Evolutionary conservation across 1,140 invertebrate species (phyloP).

Genomic region (Cherax quadricarinatus): DNA sequence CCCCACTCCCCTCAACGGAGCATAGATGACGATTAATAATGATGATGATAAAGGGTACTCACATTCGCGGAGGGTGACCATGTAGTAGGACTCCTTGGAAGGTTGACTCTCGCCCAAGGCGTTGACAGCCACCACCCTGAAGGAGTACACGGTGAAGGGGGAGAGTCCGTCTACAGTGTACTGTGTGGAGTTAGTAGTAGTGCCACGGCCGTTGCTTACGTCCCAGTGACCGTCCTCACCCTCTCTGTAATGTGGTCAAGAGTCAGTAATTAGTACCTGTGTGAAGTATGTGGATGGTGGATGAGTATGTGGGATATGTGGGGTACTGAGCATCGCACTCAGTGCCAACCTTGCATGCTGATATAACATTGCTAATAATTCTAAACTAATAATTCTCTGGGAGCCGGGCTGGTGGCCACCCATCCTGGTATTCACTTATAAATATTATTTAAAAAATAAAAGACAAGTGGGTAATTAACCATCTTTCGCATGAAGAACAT

Average conservation of each 20-base stretch:
- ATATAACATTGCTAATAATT: too few species aligned
- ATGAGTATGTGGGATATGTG: background rate
- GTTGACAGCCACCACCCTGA: constrained; percentile 84
- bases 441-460: too few species aligned
- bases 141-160: constrained; percentile 84
- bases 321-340: too few species aligned
- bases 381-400: too few species aligned
- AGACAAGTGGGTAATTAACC: too few species aligned
- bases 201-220: constrained; percentile 79
- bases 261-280: background rate
- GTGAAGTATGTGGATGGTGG: background rate
- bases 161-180: constrained; percentile 80
- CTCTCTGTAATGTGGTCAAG: constrained; percentile 73
- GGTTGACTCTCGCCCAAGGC: constrained; percentile 83
- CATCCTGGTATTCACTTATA: too few species aligned
- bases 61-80: constrained; percentile 84
- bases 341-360: too few species aligned
- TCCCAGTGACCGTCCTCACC: constrained; percentile 77
- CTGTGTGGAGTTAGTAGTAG: constrained; percentile 82
- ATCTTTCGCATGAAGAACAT: too few species aligned
- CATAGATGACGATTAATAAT: too few species aligned
- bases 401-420: too few species aligned
- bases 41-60: too few species aligned
- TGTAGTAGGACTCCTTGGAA: constrained; percentile 86
- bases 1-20: too few species aligned